Percentiles rank a stretch among this genome's conserved stretches.
phyloP scores from a whole-genome alignment of 2,113 vertebrate species.

The Platanista minor region DNA sequence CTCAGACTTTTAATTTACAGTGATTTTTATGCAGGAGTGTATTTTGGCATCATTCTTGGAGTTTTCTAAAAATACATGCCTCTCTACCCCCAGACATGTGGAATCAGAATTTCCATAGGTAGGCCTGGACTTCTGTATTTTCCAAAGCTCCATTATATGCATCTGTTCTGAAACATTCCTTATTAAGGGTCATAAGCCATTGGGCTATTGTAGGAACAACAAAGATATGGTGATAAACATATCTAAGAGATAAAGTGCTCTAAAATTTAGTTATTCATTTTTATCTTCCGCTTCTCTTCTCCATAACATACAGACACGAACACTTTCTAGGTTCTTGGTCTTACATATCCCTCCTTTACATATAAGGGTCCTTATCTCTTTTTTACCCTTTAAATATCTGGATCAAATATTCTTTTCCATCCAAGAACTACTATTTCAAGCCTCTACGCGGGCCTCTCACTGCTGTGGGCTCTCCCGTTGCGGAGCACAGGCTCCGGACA shows the following conservation, averaged over 20 bases:
- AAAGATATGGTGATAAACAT: neutral
- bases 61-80: neutral
- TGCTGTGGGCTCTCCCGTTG: too few species aligned
- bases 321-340: neutral
- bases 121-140: neutral
- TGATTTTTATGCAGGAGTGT: neutral
- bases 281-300: neutral
- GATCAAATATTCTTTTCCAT: neutral
- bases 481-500: too few species aligned
- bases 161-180: neutral
- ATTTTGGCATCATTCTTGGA: neutral
- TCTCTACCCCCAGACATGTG: neutral
- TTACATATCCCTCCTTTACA: neutral
- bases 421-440: neutral
- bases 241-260: neutral
- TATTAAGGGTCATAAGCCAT: neutral
- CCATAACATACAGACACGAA: neutral
- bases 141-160: neutral
- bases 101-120: constrained; percentile 9
- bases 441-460: too few species aligned
- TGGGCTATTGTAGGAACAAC: neutral
- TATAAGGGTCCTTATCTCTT: neutral
- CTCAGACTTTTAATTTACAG: neutral
- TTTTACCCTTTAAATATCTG: neutral
- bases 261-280: neutral